Base-by-base conservation (phyloP, 2,797 vertebrate species). In the Eospalax fontanierii region DNA sequence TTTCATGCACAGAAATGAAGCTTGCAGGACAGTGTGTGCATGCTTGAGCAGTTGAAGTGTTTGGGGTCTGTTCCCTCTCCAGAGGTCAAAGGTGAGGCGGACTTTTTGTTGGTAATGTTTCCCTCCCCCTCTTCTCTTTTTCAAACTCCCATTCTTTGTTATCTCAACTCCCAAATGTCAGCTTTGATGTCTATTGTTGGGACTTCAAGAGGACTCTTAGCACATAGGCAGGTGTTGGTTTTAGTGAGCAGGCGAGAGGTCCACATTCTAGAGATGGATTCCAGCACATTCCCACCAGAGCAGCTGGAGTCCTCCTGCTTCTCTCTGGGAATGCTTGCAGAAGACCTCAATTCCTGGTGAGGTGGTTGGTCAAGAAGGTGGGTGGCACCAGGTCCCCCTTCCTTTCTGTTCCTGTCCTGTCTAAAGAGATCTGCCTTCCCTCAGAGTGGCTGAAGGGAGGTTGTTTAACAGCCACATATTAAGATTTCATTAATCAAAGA, bases 401-500 rank as follows among this genome's bases (percentile, higher is more conserved):
- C 71, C 98, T 98, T 70, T 94, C 70, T 75, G 90, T 75, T 93
- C 70, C 98, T 98, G 98, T 93, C 70, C 98, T 98, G 98, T 99
- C 99, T 70, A 95, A 98, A 98, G 98, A 98, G 98, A 99, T 99
- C 98, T 98, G 97, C 98, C 99, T 98, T 98, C 98, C 98, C 98
- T 97, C 98, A 98, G 98, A 98, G 98, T 98, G 97, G 97, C 98
- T 92, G 97, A 97, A 95, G 97, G 97, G 98, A 98, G 98, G 97
- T 98, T 98, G 98, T 97, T 98, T 98, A 99, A 98, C 99, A 99
- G 99, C 98, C 98, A 73, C 92, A 98, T 97, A 91, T 98, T 98
- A 98, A 98, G 98, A 98, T 99, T 99, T 98, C 99, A 99, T 99
- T 99, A 99, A 99, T 99, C 99, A 99, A 99, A 99, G 99, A 99